phyloP scores from a whole-genome alignment of 2,888 invertebrate species.

The Oscheius sp. region DNA sequence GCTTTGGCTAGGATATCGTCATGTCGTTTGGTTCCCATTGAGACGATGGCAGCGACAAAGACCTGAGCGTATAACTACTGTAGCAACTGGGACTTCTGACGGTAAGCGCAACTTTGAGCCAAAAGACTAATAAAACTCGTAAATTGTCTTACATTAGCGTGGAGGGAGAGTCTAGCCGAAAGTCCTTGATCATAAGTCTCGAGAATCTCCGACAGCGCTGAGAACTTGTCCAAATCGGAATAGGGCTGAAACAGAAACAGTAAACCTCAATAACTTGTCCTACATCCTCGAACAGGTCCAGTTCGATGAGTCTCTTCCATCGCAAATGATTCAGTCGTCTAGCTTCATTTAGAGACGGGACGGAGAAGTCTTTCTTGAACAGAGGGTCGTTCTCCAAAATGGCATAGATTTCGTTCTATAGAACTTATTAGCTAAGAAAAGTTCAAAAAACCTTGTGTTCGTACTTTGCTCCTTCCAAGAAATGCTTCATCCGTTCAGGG shows the following conservation, averaged over 20 bases:
- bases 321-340: constrained; percentile 75
- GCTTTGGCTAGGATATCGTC: constrained; percentile 68
- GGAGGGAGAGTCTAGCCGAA: constrained; percentile 51
- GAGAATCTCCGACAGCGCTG: constrained; percentile 45
- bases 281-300: constrained; percentile 26
- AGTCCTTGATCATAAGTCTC: constrained; percentile 62
- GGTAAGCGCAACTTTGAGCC: no score
- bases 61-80: constrained; percentile 45
- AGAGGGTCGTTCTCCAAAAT: constrained; percentile 84
- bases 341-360: constrained; percentile 80
- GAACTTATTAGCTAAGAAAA: neutral
- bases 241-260: constrained; percentile 38
- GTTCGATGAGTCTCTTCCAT: constrained; percentile 79
- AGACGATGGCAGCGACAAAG: constrained; percentile 74
- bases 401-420: constrained; percentile 84
- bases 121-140: no score
- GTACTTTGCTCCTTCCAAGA: constrained; percentile 84
- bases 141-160: constrained; percentile 40
- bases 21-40: constrained; percentile 74
- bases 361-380: constrained; percentile 73
- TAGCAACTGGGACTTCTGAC: neutral
- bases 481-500: constrained; percentile 86
- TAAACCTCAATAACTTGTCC: neutral
- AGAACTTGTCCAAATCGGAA: constrained; percentile 39
- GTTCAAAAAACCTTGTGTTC: constrained; percentile 81